These are phyloP conservation scores for Lynx canadensis DNA, from an alignment of 2,113 vertebrate genomes.

Conservation along the genomic window DNA sequence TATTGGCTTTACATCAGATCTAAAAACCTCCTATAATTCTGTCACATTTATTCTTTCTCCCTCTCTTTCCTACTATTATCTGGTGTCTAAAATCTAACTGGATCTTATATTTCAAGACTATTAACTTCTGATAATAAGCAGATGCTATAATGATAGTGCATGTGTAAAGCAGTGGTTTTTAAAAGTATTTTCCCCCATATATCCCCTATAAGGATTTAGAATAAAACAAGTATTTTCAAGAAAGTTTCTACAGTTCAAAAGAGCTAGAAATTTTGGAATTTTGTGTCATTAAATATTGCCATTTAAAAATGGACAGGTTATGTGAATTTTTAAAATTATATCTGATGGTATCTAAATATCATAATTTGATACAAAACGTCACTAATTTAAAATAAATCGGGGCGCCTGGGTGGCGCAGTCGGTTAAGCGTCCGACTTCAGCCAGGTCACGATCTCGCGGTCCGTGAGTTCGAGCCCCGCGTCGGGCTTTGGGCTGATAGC, in stretches of 20 bases:
- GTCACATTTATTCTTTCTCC: neutral
- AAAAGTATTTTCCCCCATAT: neutral
- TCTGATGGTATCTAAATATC: neutral
- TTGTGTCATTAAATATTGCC: neutral
- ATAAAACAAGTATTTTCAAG: neutral
- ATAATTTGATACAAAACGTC: neutral
- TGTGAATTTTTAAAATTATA: neutral
- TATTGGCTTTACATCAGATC: neutral
- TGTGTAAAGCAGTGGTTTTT: neutral
- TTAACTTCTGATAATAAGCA: neutral
- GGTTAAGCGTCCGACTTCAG: no score
- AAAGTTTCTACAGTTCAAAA: neutral
- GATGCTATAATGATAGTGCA: neutral
- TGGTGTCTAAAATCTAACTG: neutral
- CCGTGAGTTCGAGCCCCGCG: no score
- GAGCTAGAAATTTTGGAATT: neutral
- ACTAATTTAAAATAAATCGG: conserved; percentile 26
- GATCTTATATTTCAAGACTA: neutral
- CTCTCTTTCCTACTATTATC: neutral
- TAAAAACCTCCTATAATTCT: neutral
- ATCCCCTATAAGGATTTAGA: neutral
- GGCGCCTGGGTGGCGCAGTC: no score
- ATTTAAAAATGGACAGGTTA: neutral
- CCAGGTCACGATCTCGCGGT: no score
- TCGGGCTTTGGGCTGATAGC: no score